Conservation (phyloP, 1,140 invertebrate species). For the Nixonia krombeini region DNA sequence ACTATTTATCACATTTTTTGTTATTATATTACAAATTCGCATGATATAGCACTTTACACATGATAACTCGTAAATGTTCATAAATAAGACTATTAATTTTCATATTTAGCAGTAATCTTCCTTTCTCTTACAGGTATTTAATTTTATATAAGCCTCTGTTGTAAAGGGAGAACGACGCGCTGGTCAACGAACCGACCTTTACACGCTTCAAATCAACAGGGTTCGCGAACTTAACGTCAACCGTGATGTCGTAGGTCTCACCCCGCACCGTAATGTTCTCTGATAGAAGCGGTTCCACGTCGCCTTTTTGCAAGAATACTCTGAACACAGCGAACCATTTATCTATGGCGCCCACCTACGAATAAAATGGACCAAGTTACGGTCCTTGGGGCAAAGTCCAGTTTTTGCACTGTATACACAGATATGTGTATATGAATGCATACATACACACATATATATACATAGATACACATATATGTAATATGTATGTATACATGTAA, state of each 20-base stretch:
- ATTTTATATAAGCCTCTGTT: slow-evolving; percentile 57
- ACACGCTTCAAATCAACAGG: slow-evolving; percentile 54
- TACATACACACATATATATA: no score
- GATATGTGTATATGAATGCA: no score
- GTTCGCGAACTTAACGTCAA: slow-evolving; percentile 50
- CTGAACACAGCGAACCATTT: slow-evolving; percentile 28
- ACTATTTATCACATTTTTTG: neutral
- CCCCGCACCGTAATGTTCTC: slow-evolving; percentile 46
- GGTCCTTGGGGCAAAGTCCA: neutral
- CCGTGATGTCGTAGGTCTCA: slow-evolving; percentile 56
- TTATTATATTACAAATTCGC: neutral
- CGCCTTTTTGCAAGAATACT: slow-evolving; percentile 44
- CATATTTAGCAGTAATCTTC: neutral
- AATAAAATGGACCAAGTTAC: slow-evolving; percentile 1
- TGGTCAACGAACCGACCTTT: slow-evolving; percentile 29
- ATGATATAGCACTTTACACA: neutral
- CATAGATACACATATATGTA: no score
- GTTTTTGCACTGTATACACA: no score
- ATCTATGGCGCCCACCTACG: slow-evolving; percentile 34
- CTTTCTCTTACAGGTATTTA: slow-evolving; percentile 51
- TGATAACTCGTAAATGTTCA: no score
- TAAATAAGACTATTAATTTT: neutral
- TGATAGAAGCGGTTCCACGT: slow-evolving; percentile 39
- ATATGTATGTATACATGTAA: no score
- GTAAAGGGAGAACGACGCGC: slow-evolving; percentile 37